Conservation (phyloP, 1,140 invertebrate species). For the Ceratosolen fusciceps region DNA sequence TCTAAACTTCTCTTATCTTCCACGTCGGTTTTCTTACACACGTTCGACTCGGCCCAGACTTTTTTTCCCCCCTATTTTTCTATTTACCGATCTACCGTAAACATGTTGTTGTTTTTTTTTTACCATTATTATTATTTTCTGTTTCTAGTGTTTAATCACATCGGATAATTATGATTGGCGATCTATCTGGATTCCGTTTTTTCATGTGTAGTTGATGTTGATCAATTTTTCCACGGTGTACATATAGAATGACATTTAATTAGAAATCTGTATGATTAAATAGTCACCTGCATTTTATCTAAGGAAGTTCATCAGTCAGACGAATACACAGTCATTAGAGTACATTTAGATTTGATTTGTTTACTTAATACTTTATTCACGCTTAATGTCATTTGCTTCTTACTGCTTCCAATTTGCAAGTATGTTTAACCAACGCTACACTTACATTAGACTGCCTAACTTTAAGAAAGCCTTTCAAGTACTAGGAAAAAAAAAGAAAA, state of each 20-base stretch:
- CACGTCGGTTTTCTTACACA: no score
- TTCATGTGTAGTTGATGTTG: conserved; percentile 13
- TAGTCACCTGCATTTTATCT: conserved; percentile 13
- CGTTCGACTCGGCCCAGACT: neutral
- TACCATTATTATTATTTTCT: neutral
- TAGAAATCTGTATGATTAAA: conserved; percentile 17
- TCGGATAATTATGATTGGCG: conserved; percentile 5
- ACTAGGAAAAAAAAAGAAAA: no score
- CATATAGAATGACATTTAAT: conserved; percentile 13
- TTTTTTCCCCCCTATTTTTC: no score
- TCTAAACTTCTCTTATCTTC: no score
- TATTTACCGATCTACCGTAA: no score
- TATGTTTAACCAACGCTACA: no score
- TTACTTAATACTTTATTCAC: neutral
- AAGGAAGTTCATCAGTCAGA: neutral
- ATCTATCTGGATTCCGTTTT: conserved; percentile 15
- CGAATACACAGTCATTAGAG: neutral
- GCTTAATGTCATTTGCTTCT: neutral
- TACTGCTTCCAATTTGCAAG: no score
- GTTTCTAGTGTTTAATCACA: neutral
- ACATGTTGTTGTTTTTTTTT: neutral
- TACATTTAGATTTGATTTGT: neutral
- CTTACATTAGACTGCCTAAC: no score
- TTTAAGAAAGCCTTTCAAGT: neutral
- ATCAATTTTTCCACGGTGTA: neutral